phyloP scores from a whole-genome alignment of 2,797 vertebrate species.

The Numenius phaeopus region DNA sequence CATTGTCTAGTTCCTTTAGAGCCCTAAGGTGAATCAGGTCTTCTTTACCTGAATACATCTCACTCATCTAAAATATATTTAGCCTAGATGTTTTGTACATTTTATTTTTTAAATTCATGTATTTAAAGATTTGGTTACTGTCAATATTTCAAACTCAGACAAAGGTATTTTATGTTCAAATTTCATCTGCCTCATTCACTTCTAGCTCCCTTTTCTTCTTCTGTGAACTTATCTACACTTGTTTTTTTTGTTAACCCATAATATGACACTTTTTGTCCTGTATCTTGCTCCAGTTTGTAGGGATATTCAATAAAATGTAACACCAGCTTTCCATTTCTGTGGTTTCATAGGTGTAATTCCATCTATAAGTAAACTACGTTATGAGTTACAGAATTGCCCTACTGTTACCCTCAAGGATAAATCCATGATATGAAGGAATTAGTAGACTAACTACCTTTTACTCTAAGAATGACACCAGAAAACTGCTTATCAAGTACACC shows the following conservation, averaged over 20 bases:
- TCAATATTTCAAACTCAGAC: background rate
- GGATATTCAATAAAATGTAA: background rate
- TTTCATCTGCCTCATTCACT: background rate
- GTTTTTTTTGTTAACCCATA: background rate
- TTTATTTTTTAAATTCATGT: background rate
- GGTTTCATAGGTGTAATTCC: background rate
- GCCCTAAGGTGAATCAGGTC: background rate
- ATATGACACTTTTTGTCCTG: background rate
- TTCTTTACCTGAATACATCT: background rate
- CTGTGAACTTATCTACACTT: background rate
- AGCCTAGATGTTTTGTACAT: background rate
- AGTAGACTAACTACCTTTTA: background rate
- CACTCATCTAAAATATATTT: background rate
- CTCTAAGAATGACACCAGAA: background rate
- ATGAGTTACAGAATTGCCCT: background rate
- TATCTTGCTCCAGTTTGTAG: background rate
- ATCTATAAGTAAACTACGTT: background rate
- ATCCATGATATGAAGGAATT: background rate
- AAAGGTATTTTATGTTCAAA: background rate
- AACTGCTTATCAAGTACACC: background rate
- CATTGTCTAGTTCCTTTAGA: background rate
- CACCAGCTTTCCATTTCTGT: background rate
- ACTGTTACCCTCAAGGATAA: background rate
- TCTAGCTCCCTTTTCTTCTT: background rate
- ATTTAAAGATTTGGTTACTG: background rate